Conservation (phyloP, 2,888 invertebrate species). For the Scaptomyza caliginosa region DNA sequence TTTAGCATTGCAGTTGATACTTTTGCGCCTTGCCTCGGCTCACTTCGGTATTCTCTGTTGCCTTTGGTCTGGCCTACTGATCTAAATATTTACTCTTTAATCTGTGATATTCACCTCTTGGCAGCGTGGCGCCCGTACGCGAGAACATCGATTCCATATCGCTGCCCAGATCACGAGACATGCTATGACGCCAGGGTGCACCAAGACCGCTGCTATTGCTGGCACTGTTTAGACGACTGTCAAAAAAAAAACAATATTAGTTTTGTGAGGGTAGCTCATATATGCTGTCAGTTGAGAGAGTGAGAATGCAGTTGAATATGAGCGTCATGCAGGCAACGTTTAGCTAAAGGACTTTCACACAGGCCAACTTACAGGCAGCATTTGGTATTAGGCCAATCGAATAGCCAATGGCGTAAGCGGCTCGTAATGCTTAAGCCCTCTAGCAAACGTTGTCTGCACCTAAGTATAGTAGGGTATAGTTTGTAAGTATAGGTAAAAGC, state of each 20-base stretch:
- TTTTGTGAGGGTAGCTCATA: background rate
- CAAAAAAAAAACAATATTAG: slow-evolving; percentile 25
- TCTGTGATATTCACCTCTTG: slow-evolving; percentile 88
- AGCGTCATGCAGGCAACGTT: slow-evolving; percentile 37
- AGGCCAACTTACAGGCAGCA: slow-evolving; percentile 71
- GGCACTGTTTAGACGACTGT: slow-evolving; percentile 81
- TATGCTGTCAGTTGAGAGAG: no score
- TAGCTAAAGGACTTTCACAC: slow-evolving; percentile 58
- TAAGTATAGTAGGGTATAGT: slow-evolving; percentile 26
- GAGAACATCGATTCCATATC: slow-evolving; percentile 91
- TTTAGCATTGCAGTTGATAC: slow-evolving; percentile 26
- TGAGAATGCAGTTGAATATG: slow-evolving; percentile 3
- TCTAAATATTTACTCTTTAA: slow-evolving; percentile 84
- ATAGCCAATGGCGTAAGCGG: slow-evolving; percentile 50
- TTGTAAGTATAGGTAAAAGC: slow-evolving; percentile 6
- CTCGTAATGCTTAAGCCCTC: slow-evolving; percentile 48
- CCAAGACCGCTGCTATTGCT: slow-evolving; percentile 68
- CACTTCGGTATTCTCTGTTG: slow-evolving; percentile 24
- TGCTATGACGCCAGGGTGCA: slow-evolving; percentile 87
- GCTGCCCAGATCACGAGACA: slow-evolving; percentile 88
- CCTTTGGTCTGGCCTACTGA: slow-evolving; percentile 68
- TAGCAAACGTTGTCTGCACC: slow-evolving; percentile 56
- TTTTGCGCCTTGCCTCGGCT: slow-evolving; percentile 20
- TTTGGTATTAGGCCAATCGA: slow-evolving; percentile 30
- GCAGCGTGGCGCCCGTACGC: slow-evolving; percentile 86